Base-by-base conservation (phyloP, 2,113 vertebrate genomes). In the Hystrix cristata region DNA sequence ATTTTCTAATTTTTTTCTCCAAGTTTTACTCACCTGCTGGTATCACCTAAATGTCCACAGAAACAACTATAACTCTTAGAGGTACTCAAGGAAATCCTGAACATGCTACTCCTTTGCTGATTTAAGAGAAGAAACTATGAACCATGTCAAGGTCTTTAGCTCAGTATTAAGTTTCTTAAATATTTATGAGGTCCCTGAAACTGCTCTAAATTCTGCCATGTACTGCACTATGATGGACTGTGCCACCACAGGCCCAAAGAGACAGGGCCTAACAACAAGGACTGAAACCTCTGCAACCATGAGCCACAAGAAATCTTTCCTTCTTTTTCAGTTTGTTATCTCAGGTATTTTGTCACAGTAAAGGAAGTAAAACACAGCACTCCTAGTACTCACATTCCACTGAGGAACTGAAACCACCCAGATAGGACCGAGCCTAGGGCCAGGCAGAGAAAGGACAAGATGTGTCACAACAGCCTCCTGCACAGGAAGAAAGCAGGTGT, bases 391-490 rank as follows among this genome's bases (percentile, higher is more conserved):
- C 29, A 5, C 31, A 18, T 6, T 43, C 25, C n/a, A n/a, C 55
- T 2, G 12, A 5, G 13, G 18, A 67, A 25, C 38, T 11, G 43
- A 15, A 64, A 31, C 31, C 29, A 23, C 81, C 34, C 19, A 82
- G 51, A 34, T 12, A 31, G 43, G n/a, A 13, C n/a, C 11, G 34
- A 51, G 4, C 46, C 8, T 6, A 13, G 53, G 55, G 5, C 43
- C 2, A 25, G 15, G 67, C 84, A 48, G 59, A 46, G 27, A 57
- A 38, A 5, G 29, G 25, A 18, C 23, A 27, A 31, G 55, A 27
- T 16, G n/a, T 23, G 29, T 21, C 34, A 3, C 7, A n/a, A 2
- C 16, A 5, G 0, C 7, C 4, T 5, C n/a, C 13, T 14, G 57
- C 5, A 27, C 62, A 38, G 59, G 31, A 67, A 59, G 51, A 1